phyloP scores from a whole-genome alignment of 2,797 vertebrate genomes.

The Cyprinodon diabolis region DNA sequence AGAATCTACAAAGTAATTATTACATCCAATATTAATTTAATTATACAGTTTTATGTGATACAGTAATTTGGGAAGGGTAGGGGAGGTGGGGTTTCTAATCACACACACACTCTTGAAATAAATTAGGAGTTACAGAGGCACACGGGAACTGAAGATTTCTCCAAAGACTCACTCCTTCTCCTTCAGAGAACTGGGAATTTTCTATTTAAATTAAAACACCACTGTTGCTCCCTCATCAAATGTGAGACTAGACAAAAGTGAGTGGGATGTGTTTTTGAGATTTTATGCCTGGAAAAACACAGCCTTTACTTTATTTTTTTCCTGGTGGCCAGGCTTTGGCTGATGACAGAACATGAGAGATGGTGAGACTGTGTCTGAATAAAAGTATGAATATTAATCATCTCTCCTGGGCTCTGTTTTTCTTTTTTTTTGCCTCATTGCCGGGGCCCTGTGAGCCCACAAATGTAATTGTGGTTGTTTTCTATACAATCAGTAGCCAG shows the following conservation, averaged over 20 bases:
- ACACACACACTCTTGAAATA: constrained; percentile 79
- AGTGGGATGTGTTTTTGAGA: constrained; percentile 32
- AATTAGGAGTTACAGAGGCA: constrained; percentile 77
- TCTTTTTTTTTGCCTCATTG: constrained; percentile 51
- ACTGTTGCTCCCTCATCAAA: constrained; percentile 63
- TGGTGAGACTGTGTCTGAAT: constrained; percentile 58
- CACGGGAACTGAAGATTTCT: constrained; percentile 72
- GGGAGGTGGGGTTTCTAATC: constrained; percentile 75
- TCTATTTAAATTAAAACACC: constrained; percentile 73
- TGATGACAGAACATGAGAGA: constrained; percentile 59
- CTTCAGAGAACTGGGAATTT: constrained; percentile 69
- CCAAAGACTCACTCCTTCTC: constrained; percentile 72
- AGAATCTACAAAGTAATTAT: constrained; percentile 88
- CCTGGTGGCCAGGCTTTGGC: constrained; percentile 44
- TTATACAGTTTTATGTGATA: constrained; percentile 82
- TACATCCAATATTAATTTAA: constrained; percentile 89
- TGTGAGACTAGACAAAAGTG: constrained; percentile 48
- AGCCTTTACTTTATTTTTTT: constrained; percentile 15
- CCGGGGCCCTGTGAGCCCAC: constrained; percentile 60
- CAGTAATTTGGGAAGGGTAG: constrained; percentile 78
- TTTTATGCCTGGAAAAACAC: constrained; percentile 33
- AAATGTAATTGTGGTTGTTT: constrained; percentile 80
- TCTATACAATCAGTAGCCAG: constrained; percentile 74
- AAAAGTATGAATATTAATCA: constrained; percentile 77
- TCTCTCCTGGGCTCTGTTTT: constrained; percentile 70